Percentiles rank a stretch among this genome's conserved stretches.
These are phyloP conservation scores for Cantharis nigra DNA, from an alignment of 2,888 invertebrate species.

Conservation along the genomic window DNA sequence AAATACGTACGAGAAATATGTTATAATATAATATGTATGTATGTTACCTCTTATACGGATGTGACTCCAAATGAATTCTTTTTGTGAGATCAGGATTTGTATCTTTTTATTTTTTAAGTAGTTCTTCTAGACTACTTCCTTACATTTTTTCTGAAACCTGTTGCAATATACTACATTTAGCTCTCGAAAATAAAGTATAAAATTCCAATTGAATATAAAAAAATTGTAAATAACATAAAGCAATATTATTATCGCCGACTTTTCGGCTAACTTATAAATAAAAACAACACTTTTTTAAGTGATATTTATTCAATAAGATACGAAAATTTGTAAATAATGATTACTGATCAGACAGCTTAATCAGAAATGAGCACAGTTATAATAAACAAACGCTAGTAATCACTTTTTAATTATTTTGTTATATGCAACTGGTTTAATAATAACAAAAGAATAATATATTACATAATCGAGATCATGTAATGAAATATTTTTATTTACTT, in stretches of 20 bases:
- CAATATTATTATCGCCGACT: background rate
- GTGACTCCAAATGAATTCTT: background rate
- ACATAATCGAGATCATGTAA: too few species aligned
- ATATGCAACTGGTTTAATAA: too few species aligned
- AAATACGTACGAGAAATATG: background rate
- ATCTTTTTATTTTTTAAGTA: background rate
- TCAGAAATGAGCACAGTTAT: too few species aligned
- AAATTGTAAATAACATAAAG: background rate
- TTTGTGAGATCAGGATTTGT: background rate
- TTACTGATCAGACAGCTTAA: too few species aligned
- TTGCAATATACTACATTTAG: background rate
- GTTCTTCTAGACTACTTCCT: background rate
- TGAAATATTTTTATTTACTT: too few species aligned
- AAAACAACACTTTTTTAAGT: background rate
- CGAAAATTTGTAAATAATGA: too few species aligned
- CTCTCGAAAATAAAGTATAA: background rate
- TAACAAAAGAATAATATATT: too few species aligned
- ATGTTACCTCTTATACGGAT: background rate
- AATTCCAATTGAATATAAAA: background rate
- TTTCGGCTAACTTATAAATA: background rate
- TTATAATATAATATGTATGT: too few species aligned
- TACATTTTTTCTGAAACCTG: background rate
- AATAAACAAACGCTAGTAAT: too few species aligned
- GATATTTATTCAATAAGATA: background rate
- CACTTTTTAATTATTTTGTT: too few species aligned